Conservation (phyloP, 2,888 invertebrate species). For the Athetis lepigone region DNA sequence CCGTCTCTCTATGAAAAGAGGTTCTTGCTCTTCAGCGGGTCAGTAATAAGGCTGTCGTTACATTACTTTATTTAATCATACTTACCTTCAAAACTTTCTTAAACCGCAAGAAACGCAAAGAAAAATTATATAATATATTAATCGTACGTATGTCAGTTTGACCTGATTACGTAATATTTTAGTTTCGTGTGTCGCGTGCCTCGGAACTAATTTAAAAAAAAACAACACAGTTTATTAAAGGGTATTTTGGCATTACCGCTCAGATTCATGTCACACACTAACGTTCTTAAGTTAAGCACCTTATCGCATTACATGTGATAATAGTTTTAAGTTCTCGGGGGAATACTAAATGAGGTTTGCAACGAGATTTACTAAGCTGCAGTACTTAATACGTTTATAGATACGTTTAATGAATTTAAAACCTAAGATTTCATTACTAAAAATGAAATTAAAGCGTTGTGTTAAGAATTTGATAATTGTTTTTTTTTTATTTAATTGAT, state of each 20-base stretch:
- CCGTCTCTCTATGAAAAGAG: too few species aligned
- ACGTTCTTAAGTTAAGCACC: slow-evolving; percentile 75
- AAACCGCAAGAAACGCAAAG: slow-evolving; percentile 31
- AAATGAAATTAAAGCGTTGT: too few species aligned
- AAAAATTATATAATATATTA: slow-evolving; percentile 43
- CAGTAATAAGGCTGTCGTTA: too few species aligned
- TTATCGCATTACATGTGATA: slow-evolving; percentile 74
- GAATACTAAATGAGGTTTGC: slow-evolving; percentile 37
- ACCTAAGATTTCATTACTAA: not conserved
- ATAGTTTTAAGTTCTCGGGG: slow-evolving; percentile 52
- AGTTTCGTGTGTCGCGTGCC: slow-evolving; percentile 86
- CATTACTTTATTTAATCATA: too few species aligned
- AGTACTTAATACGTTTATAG: not conserved
- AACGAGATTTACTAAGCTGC: slow-evolving; percentile 31
- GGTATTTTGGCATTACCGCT: slow-evolving; percentile 85
- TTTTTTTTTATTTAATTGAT: too few species aligned
- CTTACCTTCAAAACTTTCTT: not conserved
- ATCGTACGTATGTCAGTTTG: slow-evolving; percentile 72
- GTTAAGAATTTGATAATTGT: not conserved
- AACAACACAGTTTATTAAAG: slow-evolving; percentile 86
- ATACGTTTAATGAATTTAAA: not conserved
- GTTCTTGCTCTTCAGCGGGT: too few species aligned
- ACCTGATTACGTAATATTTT: slow-evolving; percentile 78
- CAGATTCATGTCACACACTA: slow-evolving; percentile 74
- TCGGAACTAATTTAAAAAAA: slow-evolving; percentile 88